Evolutionary conservation across 2,888 invertebrate genomes (phyloP).

Genomic region (Apocheima hispidaria): DNA sequence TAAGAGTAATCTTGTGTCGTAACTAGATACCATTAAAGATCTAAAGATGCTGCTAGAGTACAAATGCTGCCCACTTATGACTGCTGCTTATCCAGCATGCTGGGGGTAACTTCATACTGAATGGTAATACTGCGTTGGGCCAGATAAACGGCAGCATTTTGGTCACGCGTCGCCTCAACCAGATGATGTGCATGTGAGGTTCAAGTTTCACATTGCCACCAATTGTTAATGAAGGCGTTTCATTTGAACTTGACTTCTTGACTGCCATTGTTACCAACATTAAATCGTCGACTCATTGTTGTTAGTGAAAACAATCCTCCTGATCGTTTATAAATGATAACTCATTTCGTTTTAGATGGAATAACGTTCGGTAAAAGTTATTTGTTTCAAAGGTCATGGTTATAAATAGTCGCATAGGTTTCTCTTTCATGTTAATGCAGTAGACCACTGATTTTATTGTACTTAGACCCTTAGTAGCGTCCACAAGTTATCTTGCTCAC

Average conservation of each 20-base stretch:
- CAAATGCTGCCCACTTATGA: too few relatives aligned
- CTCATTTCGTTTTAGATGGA: slow-evolving; percentile 68
- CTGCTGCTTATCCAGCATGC: too few relatives aligned
- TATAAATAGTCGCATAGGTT: slow-evolving; percentile 50
- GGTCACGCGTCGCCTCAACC: too few relatives aligned
- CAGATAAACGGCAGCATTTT: too few relatives aligned
- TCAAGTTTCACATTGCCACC: slow-evolving; percentile 3
- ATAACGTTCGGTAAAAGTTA: slow-evolving; percentile 67
- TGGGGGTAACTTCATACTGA: too few relatives aligned
- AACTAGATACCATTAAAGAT: too few relatives aligned
- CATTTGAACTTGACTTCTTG: slow-evolving; percentile 38
- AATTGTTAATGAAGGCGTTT: slow-evolving; percentile 12
- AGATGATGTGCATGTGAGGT: too few relatives aligned
- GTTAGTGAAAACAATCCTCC: slow-evolving; percentile 69
- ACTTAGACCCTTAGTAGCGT: background rate
- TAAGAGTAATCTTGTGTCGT: too few relatives aligned
- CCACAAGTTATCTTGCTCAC: background rate
- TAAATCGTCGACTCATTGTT: slow-evolving; percentile 69
- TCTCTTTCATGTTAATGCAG: slow-evolving; percentile 44
- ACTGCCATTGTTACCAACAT: slow-evolving; percentile 41
- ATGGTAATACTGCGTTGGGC: too few relatives aligned
- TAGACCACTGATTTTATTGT: background rate
- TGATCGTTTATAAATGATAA: slow-evolving; percentile 61
- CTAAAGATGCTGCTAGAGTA: too few relatives aligned
- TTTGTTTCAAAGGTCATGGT: slow-evolving; percentile 62